Percentiles rank a stretch among this genome's conserved stretches.
Conservation (phyloP, 2,113 vertebrate genomes). For the Elephantulus edwardii region DNA sequence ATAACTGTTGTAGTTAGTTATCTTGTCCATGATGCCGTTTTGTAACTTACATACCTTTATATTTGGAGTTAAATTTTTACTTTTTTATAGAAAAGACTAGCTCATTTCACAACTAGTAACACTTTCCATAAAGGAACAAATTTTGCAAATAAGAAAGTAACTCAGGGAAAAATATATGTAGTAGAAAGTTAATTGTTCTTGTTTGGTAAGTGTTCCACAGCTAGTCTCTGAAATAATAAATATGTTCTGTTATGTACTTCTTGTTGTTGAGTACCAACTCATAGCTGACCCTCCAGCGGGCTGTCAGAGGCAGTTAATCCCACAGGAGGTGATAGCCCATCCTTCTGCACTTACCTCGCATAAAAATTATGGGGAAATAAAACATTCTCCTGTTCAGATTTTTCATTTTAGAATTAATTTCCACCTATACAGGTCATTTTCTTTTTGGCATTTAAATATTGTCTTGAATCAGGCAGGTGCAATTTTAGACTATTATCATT, state of each 20-base stretch:
- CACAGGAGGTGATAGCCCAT: no score
- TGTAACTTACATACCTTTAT: neutral
- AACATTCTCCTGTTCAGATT: neutral
- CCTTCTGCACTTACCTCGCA: neutral
- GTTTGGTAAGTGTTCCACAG: neutral
- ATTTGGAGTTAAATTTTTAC: neutral
- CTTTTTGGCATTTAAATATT: neutral
- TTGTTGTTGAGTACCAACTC: no score
- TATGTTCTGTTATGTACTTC: slow-evolving; percentile 5
- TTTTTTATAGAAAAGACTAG: neutral
- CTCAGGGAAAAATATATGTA: neutral
- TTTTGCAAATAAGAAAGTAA: neutral
- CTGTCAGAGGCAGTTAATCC: no score
- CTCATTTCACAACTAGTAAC: neutral
- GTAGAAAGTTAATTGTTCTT: neutral
- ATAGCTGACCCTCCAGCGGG: no score
- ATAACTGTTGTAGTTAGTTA: neutral
- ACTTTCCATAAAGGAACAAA: neutral
- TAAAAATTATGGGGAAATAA: neutral
- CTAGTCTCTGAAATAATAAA: neutral
- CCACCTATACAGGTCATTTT: neutral
- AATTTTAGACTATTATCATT: neutral
- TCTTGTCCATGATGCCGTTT: slow-evolving; percentile 10
- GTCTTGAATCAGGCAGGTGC: neutral
- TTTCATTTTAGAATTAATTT: slow-evolving; percentile 1